phyloP scores from a whole-genome alignment of 2,888 invertebrate genomes.

The Aleiodes testaceus region DNA sequence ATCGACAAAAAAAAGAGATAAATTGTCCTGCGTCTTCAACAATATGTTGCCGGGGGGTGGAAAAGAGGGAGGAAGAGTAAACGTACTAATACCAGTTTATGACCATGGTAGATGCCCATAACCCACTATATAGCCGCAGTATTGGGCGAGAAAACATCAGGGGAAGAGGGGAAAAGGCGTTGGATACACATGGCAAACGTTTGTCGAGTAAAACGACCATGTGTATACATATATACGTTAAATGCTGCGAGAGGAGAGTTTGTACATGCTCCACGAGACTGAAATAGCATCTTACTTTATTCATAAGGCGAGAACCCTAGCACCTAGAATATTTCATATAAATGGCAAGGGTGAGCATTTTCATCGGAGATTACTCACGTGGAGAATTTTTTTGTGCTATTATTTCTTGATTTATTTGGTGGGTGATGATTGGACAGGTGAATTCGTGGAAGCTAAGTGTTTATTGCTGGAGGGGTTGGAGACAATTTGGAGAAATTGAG shows the following conservation, averaged over 20 bases:
- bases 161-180: constrained; percentile 6
- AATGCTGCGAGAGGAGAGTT: constrained; percentile 17
- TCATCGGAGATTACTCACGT: constrained; percentile 14
- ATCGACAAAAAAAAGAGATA: constrained; percentile 31
- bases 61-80: constrained; percentile 52
- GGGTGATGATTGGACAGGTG: too few species aligned
- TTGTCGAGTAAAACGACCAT: constrained; percentile 12
- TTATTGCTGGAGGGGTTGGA: too few species aligned
- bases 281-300: constrained; percentile 57
- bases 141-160: constrained; percentile 25
- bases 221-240: constrained; percentile 4
- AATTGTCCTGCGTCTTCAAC: constrained; percentile 25
- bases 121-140: constrained; percentile 63
- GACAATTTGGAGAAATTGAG: too few species aligned
- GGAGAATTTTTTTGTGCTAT: background rate
- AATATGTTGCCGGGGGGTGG: background rate
- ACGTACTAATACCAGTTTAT: constrained; percentile 69
- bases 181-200: constrained; percentile 29
- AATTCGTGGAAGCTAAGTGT: too few species aligned
- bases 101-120: constrained; percentile 64
- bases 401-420: too few species aligned
- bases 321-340: constrained; percentile 23
- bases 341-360: constrained; percentile 2
- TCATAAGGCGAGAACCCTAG: constrained; percentile 54
- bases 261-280: constrained; percentile 11